Conservation (phyloP, 2,888 invertebrate species). For the Ferrisia virgata region DNA sequence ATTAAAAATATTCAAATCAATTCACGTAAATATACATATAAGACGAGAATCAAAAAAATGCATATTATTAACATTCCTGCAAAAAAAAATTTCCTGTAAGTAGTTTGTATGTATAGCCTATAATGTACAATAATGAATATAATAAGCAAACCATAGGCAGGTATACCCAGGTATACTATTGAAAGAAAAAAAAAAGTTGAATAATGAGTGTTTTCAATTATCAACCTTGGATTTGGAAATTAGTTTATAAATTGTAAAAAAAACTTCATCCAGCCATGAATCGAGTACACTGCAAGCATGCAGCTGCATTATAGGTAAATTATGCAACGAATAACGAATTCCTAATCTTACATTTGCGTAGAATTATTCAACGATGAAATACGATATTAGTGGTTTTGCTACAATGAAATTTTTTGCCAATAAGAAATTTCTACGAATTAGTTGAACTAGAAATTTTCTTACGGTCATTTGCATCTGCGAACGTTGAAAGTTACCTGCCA, state of each 20-base stretch:
- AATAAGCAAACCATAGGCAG: too few relatives aligned
- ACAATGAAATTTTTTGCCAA: background rate
- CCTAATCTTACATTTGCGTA: background rate
- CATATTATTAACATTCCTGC: too few relatives aligned
- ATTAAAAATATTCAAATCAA: background rate
- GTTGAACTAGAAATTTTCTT: background rate
- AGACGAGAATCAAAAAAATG: too few relatives aligned
- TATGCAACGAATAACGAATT: background rate
- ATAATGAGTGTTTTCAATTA: constrained; percentile 2
- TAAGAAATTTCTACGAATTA: background rate
- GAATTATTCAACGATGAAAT: background rate
- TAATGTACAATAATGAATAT: too few relatives aligned
- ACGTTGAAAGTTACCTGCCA: background rate
- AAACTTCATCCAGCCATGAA: background rate
- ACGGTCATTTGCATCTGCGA: background rate
- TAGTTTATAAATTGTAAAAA: constrained; percentile 10
- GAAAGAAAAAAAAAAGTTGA: background rate
- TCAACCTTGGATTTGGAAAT: background rate
- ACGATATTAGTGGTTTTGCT: background rate
- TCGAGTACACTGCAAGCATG: background rate
- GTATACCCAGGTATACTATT: too few relatives aligned
- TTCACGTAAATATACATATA: too few relatives aligned
- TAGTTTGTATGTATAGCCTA: too few relatives aligned
- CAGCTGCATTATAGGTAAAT: background rate
- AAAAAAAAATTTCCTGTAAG: too few relatives aligned